These are phyloP conservation scores for Nematostella vectensis DNA, from an alignment of 92 coral and sea anemone species.

Conservation along the genomic window DNA sequence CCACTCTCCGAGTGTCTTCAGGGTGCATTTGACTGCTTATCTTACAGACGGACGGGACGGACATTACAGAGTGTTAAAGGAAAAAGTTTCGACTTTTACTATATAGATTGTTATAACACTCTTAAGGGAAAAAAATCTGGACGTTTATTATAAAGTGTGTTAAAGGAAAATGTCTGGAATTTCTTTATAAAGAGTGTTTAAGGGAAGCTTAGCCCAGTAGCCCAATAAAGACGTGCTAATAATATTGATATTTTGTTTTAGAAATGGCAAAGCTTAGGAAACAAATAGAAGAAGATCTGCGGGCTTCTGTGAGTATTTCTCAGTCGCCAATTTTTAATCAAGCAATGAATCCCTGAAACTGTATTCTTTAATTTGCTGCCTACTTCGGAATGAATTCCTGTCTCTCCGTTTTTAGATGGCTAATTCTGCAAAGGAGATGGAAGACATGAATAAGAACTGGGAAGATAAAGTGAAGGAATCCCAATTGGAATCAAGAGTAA, in stretches of 20 bases:
- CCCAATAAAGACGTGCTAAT: too few species aligned
- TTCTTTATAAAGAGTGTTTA: too few species aligned
- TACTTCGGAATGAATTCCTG: not conserved
- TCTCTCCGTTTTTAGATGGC: constrained; percentile 48
- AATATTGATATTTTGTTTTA: constrained; percentile 22
- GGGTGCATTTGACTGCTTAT: too few species aligned
- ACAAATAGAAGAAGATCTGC: constrained; percentile 85
- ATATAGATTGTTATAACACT: too few species aligned
- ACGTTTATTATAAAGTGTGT: too few species aligned
- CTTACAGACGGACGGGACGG: too few species aligned
- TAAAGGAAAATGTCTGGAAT: too few species aligned
- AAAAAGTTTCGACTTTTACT: too few species aligned
- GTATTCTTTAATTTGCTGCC: not conserved
- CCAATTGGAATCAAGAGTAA: constrained; percentile 52
- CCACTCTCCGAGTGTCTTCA: too few species aligned
- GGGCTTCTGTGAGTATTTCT: constrained; percentile 56
- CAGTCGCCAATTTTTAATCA: not conserved
- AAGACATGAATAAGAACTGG: constrained; percentile 79
- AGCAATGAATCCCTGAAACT: not conserved
- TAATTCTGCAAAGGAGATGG: constrained; percentile 58
- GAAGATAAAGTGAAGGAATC: constrained; percentile 68
- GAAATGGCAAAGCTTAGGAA: constrained; percentile 89
- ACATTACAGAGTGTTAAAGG: too few species aligned
- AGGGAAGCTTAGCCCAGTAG: too few species aligned
- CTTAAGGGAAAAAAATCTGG: too few species aligned